A percentile compares a stretch with the other conserved stretches of the same genome.
These are phyloP conservation scores for Pandemis heparana DNA, from an alignment of 2,888 invertebrate species.

Conservation along the genomic window DNA sequence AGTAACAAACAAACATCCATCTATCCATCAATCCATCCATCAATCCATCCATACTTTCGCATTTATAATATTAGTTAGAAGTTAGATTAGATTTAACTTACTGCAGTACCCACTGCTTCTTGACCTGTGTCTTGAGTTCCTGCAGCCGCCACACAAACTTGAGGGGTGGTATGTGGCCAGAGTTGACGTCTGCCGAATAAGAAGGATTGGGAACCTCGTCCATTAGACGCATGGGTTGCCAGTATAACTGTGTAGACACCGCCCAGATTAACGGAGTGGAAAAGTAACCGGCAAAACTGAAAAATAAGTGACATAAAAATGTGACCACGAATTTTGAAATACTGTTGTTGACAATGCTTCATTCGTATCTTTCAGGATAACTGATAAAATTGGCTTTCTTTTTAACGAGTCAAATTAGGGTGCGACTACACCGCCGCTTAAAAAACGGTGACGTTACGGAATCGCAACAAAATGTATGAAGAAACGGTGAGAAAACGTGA, in stretches of 20 bases:
- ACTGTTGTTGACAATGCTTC: neutral
- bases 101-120: conserved; percentile 41
- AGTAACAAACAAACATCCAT: too few species aligned
- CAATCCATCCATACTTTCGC: too few species aligned
- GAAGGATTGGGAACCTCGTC: conserved; percentile 45
- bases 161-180: conserved; percentile 41
- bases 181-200: conserved; percentile 43
- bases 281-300: conserved; percentile 44
- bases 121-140: conserved; percentile 41
- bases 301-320: neutral
- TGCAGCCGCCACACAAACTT: conserved; percentile 31
- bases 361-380: neutral
- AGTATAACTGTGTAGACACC: conserved; percentile 42
- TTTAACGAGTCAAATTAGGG: too few species aligned
- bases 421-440: too few species aligned
- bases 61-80: too few species aligned
- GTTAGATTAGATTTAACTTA: conserved; percentile 17
- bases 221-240: conserved; percentile 43
- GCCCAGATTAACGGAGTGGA: conserved; percentile 42
- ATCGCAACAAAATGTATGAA: too few species aligned
- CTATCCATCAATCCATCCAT: too few species aligned
- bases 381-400: too few species aligned
- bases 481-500: too few species aligned
- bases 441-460: too few species aligned
- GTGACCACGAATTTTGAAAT: neutral